Evolutionary conservation across 2,797 vertebrate species (phyloP).

Genomic region (Ispidina picta): DNA sequence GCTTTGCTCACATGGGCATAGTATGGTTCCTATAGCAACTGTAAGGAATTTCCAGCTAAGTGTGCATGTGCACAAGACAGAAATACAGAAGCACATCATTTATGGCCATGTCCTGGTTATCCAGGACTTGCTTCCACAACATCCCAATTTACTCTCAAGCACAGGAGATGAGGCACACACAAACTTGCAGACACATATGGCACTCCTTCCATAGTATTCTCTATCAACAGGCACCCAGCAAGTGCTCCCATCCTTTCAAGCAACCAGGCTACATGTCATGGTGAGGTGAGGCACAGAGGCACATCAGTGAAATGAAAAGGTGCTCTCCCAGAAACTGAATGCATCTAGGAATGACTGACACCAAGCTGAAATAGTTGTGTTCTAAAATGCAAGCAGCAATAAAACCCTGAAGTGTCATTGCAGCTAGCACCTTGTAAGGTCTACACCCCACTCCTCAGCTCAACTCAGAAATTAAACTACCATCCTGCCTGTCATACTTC

Average conservation of each 20-base stretch:
- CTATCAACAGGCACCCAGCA: background rate
- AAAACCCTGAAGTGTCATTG: background rate
- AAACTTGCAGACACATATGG: background rate
- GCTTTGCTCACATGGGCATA: background rate
- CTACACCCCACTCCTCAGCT: fast-evolving
- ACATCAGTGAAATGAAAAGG: background rate
- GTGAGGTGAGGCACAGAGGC: background rate
- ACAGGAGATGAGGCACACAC: background rate
- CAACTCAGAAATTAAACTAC: background rate
- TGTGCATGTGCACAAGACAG: background rate
- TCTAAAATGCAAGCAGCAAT: background rate
- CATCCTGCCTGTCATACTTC: background rate
- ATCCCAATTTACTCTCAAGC: background rate
- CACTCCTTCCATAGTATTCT: background rate
- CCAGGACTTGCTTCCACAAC: background rate
- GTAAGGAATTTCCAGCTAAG: background rate
- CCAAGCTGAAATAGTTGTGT: background rate
- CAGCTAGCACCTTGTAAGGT: background rate
- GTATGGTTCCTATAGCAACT: background rate
- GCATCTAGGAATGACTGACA: background rate
- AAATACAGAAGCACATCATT: background rate
- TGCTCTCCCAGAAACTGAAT: background rate
- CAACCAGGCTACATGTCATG: fast-evolving
- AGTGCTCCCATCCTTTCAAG: background rate
- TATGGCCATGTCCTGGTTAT: background rate